These are phyloP conservation scores for Huso huso DNA, from an alignment of 2,797 vertebrate genomes.

Conservation along the genomic window DNA sequence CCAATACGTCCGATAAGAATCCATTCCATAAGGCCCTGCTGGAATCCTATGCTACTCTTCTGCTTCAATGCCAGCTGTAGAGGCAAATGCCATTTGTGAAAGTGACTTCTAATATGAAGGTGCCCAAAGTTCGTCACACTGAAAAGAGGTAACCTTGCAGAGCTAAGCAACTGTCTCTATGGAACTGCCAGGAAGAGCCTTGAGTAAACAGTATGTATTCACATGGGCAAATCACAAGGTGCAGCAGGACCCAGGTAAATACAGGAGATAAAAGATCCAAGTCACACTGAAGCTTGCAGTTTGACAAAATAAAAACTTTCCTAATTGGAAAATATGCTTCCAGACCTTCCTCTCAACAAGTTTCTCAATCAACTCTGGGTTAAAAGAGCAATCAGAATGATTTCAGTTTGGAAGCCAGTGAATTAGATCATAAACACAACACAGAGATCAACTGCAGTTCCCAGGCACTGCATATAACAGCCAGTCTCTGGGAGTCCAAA, in stretches of 20 bases:
- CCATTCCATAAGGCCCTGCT: constrained; percentile 54
- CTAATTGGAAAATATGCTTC: not conserved
- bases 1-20: constrained; percentile 75
- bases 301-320: not conserved
- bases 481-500: constrained; percentile 30
- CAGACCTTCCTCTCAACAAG: no score
- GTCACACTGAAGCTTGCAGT: not conserved
- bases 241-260: constrained; percentile 36
- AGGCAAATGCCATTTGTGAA: not conserved
- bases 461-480: constrained; percentile 30
- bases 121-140: constrained; percentile 26
- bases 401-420: constrained; percentile 13
- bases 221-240: constrained; percentile 33
- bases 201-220: constrained; percentile 46
- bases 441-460: constrained; percentile 10
- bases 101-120: constrained; percentile 9
- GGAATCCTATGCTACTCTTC: constrained; percentile 18
- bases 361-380: no score
- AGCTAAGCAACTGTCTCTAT: constrained; percentile 51
- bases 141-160: constrained; percentile 25
- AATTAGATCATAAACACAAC: not conserved
- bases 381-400: no score
- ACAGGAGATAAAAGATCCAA: constrained; percentile 19
- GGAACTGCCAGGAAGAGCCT: constrained; percentile 27
- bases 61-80: constrained; percentile 3